These are phyloP conservation scores for Pachyuromys duprasi DNA, from an alignment of 2,797 vertebrate genomes.

Conservation along the genomic window DNA sequence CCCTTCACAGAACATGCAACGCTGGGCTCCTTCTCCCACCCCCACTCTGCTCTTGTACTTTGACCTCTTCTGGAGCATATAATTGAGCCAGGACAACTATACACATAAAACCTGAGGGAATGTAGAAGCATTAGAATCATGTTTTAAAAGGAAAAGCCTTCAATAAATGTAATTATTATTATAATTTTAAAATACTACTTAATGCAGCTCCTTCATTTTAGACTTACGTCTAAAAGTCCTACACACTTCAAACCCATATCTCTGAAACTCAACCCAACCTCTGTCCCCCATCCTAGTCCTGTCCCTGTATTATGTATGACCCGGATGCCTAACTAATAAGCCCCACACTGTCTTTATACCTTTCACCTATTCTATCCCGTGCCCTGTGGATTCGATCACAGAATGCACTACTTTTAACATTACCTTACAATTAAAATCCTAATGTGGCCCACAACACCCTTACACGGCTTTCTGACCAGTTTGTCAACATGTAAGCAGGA, in stretches of 20 bases:
- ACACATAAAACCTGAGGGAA: not conserved
- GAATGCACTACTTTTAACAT: conserved; percentile 5
- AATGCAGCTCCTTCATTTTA: conserved; percentile 48
- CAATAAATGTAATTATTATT: not conserved
- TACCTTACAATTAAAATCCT: conserved; percentile 20
- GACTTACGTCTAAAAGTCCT: conserved; percentile 10
- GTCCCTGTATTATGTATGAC: not conserved
- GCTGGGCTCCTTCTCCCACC: not conserved
- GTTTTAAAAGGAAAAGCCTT: not conserved
- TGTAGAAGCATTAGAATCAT: not conserved
- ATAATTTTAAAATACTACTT: conserved; percentile 56
- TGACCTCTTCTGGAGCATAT: not conserved
- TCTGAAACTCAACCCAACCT: conserved; percentile 23
- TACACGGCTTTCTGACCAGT: conserved; percentile 5
- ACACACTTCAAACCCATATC: not conserved
- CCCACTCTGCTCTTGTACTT: conserved; percentile 9
- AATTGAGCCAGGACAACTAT: not conserved
- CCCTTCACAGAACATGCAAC: conserved; percentile 11
- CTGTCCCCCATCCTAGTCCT: not conserved
- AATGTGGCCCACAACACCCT: not conserved
- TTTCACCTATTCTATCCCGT: not conserved
- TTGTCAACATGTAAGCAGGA: not conserved
- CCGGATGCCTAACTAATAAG: not conserved
- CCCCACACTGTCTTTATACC: not conserved
- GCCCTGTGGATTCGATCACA: not conserved